phyloP scores from a whole-genome alignment of 2,797 vertebrate species.

The Myripristis jacobus region DNA sequence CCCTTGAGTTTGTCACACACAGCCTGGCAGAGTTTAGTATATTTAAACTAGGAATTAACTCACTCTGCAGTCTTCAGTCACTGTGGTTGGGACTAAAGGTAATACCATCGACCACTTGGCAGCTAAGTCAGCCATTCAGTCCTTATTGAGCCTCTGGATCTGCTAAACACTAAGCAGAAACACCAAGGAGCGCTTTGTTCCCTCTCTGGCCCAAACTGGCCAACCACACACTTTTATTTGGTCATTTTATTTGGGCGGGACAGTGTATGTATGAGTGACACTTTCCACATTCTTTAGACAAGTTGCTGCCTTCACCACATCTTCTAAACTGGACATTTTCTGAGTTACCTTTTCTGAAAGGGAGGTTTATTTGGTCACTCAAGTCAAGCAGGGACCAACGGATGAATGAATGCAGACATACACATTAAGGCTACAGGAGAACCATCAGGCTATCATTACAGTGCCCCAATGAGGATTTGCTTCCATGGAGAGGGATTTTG shows the following conservation, averaged over 20 bases:
- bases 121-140: conserved; percentile 18
- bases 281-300: conserved; percentile 37
- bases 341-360: conserved; percentile 39
- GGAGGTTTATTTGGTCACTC: conserved; percentile 60
- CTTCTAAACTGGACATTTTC: conserved; percentile 26
- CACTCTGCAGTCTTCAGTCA: not conserved
- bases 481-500: conserved; percentile 23
- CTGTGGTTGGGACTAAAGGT: conserved; percentile 18
- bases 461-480: conserved; percentile 24
- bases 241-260: conserved; percentile 42
- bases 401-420: conserved; percentile 63
- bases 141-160: conserved; percentile 36
- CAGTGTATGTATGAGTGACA: conserved; percentile 27
- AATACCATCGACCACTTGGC: conserved; percentile 30
- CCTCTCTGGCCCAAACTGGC: conserved; percentile 18
- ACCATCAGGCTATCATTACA: conserved; percentile 48
- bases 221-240: conserved; percentile 37
- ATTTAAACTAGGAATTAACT: too few relatives aligned
- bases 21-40: too few relatives aligned
- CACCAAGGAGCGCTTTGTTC: conserved; percentile 22
- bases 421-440: conserved; percentile 42
- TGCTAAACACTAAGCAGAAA: conserved; percentile 34
- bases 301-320: conserved; percentile 38
- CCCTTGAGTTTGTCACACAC: too few relatives aligned
- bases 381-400: conserved; percentile 58